Evolutionary conservation across 2,113 vertebrate species (phyloP), one percentile per base, ranked within the genome.

Genomic region (Hippocampus zosterae): DNA sequence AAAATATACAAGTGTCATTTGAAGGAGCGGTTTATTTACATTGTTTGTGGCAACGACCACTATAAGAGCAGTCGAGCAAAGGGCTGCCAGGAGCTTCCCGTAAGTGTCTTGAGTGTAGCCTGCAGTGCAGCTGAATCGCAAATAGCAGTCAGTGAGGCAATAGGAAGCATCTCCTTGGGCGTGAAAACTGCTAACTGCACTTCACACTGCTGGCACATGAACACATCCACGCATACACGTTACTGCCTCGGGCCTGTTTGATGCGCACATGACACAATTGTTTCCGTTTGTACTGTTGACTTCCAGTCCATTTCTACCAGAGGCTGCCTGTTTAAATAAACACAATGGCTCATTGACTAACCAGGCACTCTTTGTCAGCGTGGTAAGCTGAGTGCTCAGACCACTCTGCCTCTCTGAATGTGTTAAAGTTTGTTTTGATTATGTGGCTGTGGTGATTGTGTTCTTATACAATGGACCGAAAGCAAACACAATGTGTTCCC

Each of bases 261-360:
- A 81, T 82, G 74, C 76, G 82, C 75, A 82, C 81, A 73, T 82
- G 82, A 82, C 77, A 80, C 73, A 74, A 75, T 75, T 62, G 71
- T 80, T 81, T 76, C 80, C 73, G 66, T 66, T 83, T 87, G 80
- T 75, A 64, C 63, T 63, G 68, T 67, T 81, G 85, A 88, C 79
- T 87, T 81, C 83, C 77, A 74, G 82, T 72, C 84, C 75, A 70
- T 77, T 84, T 74, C 77, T 80, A 78, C 67, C 42, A 63, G 78
- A 75, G 69, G 85, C 76, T 88, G 75, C 67, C 76, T 65, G 73
- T 84, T 78, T 73, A 82, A 91, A 88, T 88, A 89, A 85, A 89
- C 64, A 65, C 63, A 63, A 88, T 50, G 84, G 74, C 12, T 76
- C 82, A 88, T 88, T 89, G 79, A 74, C 81, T 81, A 73, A 63